These are phyloP conservation scores for Leucophenga maculata DNA, from an alignment of 2,888 invertebrate genomes.

Conservation along the genomic window DNA sequence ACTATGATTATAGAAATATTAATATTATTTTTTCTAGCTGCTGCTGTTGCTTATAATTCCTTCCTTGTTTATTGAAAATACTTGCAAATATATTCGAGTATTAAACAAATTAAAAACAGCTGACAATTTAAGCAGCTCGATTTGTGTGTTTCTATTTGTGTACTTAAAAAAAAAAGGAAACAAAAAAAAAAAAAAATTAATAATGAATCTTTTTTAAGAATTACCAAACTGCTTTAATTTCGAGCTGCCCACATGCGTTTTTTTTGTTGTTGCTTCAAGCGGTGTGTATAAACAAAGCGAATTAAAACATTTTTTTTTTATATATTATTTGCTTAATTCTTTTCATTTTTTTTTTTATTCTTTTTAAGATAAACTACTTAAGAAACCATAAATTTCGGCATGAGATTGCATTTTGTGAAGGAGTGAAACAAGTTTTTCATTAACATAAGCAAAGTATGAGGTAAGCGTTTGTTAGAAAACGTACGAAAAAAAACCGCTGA, in stretches of 20 bases:
- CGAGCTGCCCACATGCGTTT: neutral
- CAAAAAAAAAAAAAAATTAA: neutral
- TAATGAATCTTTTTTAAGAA: neutral
- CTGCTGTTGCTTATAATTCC: neutral
- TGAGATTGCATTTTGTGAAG: conserved; percentile 7
- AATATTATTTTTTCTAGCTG: neutral
- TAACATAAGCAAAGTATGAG: conserved; percentile 3
- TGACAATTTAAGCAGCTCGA: neutral
- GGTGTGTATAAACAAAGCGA: no score
- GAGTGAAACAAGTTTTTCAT: conserved; percentile 12
- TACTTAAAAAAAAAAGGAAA: neutral
- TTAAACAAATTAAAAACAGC: neutral
- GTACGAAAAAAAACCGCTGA: neutral
- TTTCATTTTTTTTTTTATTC: no score
- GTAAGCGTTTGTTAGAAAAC: neutral
- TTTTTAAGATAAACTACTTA: neutral
- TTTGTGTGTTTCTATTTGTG: no score
- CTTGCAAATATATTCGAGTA: neutral
- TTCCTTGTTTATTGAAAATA: conserved; percentile 31
- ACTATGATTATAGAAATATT: conserved; percentile 4
- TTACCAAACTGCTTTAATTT: no score
- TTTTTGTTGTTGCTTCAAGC: neutral
- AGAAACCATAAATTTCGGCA: conserved; percentile 11
- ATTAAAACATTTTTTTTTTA: no score
- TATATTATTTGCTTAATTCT: no score